A percentile compares a stretch with the other conserved stretches of the same genome.
These are phyloP conservation scores for Chloroceryle amazona DNA, from an alignment of 2,797 vertebrate genomes.

Conservation along the genomic window DNA sequence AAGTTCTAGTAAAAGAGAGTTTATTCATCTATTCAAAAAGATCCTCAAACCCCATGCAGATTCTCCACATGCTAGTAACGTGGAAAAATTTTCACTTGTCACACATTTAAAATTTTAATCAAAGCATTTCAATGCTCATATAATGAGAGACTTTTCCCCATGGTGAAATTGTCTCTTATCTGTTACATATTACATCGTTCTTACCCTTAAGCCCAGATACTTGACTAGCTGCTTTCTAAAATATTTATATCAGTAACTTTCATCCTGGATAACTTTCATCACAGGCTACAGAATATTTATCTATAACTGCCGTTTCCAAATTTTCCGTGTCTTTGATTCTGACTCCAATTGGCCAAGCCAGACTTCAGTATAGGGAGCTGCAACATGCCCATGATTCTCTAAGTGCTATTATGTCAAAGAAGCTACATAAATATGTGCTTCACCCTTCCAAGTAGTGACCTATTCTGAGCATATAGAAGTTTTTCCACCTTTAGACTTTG, in stretches of 20 bases:
- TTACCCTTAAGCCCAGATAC: background rate
- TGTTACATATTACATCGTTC: background rate
- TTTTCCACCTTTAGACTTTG: background rate
- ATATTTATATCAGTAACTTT: background rate
- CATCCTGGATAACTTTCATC: background rate
- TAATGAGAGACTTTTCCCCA: background rate
- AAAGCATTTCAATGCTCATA: slow-evolving; percentile 37
- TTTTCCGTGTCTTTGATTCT: background rate
- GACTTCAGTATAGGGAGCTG: background rate
- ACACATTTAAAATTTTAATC: slow-evolving; percentile 60
- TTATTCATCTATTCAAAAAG: slow-evolving; percentile 9
- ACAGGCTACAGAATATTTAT: background rate
- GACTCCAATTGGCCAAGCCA: background rate
- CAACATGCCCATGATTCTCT: background rate
- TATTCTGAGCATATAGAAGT: accelerated
- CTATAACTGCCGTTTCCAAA: background rate
- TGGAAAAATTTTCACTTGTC: slow-evolving; percentile 41
- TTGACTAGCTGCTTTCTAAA: background rate
- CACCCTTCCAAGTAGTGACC: background rate
- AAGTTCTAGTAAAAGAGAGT: background rate
- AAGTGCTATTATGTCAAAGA: background rate
- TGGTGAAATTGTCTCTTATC: background rate
- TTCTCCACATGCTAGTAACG: slow-evolving; percentile 11
- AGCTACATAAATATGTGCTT: accelerated
- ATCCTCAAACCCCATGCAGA: slow-evolving; percentile 13